phyloP scores from a whole-genome alignment of 2,113 vertebrate species.

The Trichomycterus rosablanca region DNA sequence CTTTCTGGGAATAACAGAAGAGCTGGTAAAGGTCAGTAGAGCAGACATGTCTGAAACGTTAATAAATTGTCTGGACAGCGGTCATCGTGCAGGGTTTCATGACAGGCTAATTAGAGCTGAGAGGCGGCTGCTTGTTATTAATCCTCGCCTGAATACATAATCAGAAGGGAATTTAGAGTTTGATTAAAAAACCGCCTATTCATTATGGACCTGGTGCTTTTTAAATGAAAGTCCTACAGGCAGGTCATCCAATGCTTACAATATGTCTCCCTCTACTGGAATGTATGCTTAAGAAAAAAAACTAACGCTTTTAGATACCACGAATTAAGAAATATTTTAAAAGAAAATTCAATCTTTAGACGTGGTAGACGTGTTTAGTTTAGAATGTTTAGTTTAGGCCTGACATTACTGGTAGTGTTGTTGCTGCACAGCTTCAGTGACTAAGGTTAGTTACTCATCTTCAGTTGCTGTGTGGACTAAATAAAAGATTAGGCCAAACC shows the following conservation, averaged over 20 bases:
- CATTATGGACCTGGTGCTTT: too few relatives aligned
- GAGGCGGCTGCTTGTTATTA: not conserved
- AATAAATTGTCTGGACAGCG: not conserved
- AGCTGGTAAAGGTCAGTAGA: conserved; percentile 9
- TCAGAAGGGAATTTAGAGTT: conserved; percentile 3
- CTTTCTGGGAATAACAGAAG: conserved; percentile 14
- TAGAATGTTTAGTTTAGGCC: too few relatives aligned
- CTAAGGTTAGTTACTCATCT: too few relatives aligned
- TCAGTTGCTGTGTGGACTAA: too few relatives aligned
- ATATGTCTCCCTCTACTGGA: conserved; percentile 36
- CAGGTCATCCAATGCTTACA: not conserved
- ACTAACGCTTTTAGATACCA: too few relatives aligned
- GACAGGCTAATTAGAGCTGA: conserved; percentile 4
- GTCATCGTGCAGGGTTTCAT: not conserved
- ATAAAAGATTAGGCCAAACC: too few relatives aligned
- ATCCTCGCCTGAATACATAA: not conserved
- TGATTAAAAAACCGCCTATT: conserved; percentile 15
- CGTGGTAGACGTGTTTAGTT: too few relatives aligned
- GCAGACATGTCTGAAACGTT: conserved; percentile 17
- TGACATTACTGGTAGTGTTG: too few relatives aligned
- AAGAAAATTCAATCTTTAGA: too few relatives aligned
- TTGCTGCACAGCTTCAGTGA: too few relatives aligned
- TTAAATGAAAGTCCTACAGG: not conserved
- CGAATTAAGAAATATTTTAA: too few relatives aligned
- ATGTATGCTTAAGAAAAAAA: not conserved